Conservation (phyloP, 2,113 vertebrate genomes). For the Microtus montanus region DNA sequence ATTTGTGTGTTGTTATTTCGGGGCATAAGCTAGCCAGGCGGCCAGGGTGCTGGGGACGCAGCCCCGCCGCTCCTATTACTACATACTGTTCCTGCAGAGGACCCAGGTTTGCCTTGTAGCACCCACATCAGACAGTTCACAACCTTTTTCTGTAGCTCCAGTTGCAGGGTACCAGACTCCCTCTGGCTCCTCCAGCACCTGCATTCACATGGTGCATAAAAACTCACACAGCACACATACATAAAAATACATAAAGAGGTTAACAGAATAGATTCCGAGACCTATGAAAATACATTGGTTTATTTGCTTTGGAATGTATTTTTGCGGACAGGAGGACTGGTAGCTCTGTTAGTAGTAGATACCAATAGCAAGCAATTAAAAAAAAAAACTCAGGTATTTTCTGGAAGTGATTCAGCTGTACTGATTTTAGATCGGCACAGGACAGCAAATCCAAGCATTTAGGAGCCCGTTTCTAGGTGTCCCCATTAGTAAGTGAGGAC, state of each 20-base stretch:
- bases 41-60: no score
- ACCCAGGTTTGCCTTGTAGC: background rate
- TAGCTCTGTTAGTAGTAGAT: background rate
- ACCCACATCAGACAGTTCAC: background rate
- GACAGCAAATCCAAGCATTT: conserved; percentile 4
- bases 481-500: conserved; percentile 38
- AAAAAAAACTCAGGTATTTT: background rate
- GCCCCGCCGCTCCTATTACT: no score
- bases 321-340: background rate
- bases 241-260: background rate
- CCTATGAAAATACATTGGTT: conserved; percentile 37
- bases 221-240: background rate
- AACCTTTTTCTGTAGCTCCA: background rate
- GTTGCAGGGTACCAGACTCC: background rate
- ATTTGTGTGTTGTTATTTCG: no score
- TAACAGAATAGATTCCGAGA: conserved; percentile 2
- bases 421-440: background rate
- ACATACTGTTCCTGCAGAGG: background rate
- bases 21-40: no score
- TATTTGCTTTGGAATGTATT: conserved; percentile 29
- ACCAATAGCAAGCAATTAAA: background rate
- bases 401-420: conserved; percentile 2
- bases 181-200: background rate
- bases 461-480: conserved; percentile 35
- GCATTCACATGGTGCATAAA: background rate